Base-by-base conservation (phyloP, 2,113 vertebrate species). In the Myotis yumanensis region DNA sequence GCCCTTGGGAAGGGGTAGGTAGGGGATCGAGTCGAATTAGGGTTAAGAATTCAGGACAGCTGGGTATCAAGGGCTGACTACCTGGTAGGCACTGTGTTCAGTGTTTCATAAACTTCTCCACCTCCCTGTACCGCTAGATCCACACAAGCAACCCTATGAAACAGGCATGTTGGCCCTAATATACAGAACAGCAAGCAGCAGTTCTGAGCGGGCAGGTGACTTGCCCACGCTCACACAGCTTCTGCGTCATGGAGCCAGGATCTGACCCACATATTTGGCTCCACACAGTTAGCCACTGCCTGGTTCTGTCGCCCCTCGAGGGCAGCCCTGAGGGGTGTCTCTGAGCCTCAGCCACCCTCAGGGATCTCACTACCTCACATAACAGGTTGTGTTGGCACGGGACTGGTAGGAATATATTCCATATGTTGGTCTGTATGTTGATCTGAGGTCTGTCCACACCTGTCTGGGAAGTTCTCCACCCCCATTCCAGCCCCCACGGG, bases 401-500 rank as follows among this genome's bases (percentile, higher is more conserved):
- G 35, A 37, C 51, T 18, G 22, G 14, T 7, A 17, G 51, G 77
- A 17, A 11, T 43, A 12, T 35, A 17, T n/a, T 46, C 48, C 11
- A 5, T 7, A 0, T 10, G 1, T 30, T 35, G 11, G 71, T 28
- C 54, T 18, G 11, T 14, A 3, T 32, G 16, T 18, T 57, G 10
- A 48, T 10, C 23, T 16, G 35, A 35, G 35, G 9, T 69, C 48
- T 51, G 69, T 48, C 15, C 1, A 32, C 37, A 20, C 66, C 54
- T n/a, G 5, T 46, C 16, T 28, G 18, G 30, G 32, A 30, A 23
- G 62, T 64, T 4, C 40, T 51, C 46, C 28, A 11, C 30, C 12
- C 15, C 7, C 5, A 9, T 0, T 1, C 12, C 22, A 0, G 2
- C 7, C 20, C 30, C 28, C 22, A 0, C 0, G 25, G 72, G n/a